Base-by-base conservation (phyloP, 53 echinoderm and acorn worm genomes). In the Apostichopus leukothele region DNA sequence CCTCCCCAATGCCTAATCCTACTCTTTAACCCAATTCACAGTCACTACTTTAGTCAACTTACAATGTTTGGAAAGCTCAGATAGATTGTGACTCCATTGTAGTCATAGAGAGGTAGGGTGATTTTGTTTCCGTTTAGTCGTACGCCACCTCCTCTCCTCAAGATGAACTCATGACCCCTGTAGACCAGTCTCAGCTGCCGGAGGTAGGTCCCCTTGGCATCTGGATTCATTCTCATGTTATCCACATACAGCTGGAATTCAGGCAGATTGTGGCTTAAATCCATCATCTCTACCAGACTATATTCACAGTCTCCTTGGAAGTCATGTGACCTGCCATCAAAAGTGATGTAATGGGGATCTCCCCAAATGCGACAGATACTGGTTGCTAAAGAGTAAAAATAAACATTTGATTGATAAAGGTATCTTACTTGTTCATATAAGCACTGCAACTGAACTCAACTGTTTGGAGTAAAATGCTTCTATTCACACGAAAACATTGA, bases 251-350 rank as follows among this genome's bases (percentile, higher is more conserved):
- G 54, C 13, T 60, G 19, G 66, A 89, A 91, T 73, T 16, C 75
- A 1, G 75, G 75, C 1, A 79, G 16, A 16, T 51, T 25, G 20
- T 8, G 18, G 13, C 13, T 54, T 16, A 71, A 18, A 23, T 83
- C 84, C 18, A 55, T 76, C 7, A 55, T 68, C 60, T 76, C 67
- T 4, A 89, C 84, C 60, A 91, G 63, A 25, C 76, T 91, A 67
- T 91, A 91, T 27, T 88, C 90, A 16, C 90, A 90, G 12, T 66
- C 87, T 1, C 90, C 90, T 86, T 90, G 90, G 77, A 86, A 90
- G 50, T 90, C 68, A 52, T 90, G 83, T 51, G 63, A 89, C 10
- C 67, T 79, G 51, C 91, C 63, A 71, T 91, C 91, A 83, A 90
- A 90, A 39, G 90, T 90, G 60, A 86, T 60, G 78, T 86, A 90